Conservation (phyloP, 2,113 vertebrate genomes). For the Pelecanoides urinatrix region DNA sequence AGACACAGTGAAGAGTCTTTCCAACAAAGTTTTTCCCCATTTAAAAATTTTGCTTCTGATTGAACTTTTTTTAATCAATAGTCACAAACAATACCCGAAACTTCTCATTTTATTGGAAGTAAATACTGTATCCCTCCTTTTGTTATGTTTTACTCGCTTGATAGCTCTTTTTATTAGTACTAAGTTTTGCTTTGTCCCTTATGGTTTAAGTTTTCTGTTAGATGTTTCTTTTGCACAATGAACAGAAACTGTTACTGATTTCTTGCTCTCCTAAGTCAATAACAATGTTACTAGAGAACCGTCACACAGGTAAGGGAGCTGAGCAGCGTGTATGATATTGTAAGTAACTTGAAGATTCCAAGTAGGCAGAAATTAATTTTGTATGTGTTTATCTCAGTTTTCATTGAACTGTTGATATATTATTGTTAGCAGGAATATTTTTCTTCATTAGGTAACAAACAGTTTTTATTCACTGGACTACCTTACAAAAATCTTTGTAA, state of each 20-base stretch:
- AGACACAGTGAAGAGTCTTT: neutral
- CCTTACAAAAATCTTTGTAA: neutral
- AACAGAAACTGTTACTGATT: neutral
- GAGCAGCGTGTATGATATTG: accelerated
- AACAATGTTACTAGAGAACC: neutral
- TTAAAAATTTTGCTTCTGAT: neutral
- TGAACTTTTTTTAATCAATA: neutral
- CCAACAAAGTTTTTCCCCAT: neutral
- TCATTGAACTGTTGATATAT: neutral
- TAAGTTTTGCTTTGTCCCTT: neutral
- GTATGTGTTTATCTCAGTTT: neutral
- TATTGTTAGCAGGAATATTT: neutral
- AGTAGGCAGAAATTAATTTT: neutral
- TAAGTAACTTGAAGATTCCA: neutral
- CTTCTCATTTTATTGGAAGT: neutral
- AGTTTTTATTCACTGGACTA: neutral
- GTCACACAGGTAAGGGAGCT: neutral
- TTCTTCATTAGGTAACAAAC: neutral
- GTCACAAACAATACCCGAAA: neutral
- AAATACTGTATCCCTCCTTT: neutral
- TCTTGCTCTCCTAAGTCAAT: neutral
- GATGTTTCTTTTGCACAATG: neutral
- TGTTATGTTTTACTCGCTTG: neutral
- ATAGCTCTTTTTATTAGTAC: neutral
- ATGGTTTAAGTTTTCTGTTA: neutral